Conservation (phyloP, 1,140 invertebrate genomes). For the Drosophila murphyi region DNA sequence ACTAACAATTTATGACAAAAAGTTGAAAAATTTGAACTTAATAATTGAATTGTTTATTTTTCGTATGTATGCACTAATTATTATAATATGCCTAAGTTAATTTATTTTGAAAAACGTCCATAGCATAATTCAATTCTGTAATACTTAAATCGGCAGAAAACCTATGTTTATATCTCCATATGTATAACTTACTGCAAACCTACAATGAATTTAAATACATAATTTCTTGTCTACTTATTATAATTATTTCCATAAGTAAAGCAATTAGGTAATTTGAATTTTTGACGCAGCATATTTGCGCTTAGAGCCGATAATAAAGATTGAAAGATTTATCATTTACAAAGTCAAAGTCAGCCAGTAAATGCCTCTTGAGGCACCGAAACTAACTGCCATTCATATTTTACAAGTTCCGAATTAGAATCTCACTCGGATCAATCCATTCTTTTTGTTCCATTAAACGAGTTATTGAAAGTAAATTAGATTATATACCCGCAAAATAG, state of each 20-base stretch:
- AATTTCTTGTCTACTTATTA: conserved; percentile 68
- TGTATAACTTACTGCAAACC: conserved; percentile 25
- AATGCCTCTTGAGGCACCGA: neutral
- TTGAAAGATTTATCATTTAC: too few species aligned
- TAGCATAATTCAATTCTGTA: conserved; percentile 66
- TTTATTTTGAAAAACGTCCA: conserved; percentile 60
- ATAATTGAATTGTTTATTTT: conserved; percentile 29
- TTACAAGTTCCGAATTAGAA: neutral
- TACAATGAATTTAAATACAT: conserved; percentile 10
- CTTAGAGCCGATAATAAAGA: too few species aligned
- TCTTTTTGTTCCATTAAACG: neutral
- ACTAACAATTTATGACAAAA: neutral
- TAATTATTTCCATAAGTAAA: conserved; percentile 67
- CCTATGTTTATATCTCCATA: conserved; percentile 3
- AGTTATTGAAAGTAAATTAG: too few species aligned
- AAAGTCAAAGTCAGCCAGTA: neutral
- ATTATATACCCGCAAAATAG: too few species aligned
- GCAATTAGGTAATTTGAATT: conserved; percentile 74
- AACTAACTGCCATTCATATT: conserved; percentile 27
- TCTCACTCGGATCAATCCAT: neutral
- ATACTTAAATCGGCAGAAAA: conserved; percentile 30
- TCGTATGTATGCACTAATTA: conserved; percentile 28
- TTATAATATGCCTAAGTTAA: conserved; percentile 27
- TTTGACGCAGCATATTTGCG: too few species aligned
- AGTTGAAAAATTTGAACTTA: conserved; percentile 9